A percentile compares a stretch with the other conserved stretches of the same genome.
Evolutionary conservation across 2,888 invertebrate species (phyloP).

Genomic region (Apantesis nais): DNA sequence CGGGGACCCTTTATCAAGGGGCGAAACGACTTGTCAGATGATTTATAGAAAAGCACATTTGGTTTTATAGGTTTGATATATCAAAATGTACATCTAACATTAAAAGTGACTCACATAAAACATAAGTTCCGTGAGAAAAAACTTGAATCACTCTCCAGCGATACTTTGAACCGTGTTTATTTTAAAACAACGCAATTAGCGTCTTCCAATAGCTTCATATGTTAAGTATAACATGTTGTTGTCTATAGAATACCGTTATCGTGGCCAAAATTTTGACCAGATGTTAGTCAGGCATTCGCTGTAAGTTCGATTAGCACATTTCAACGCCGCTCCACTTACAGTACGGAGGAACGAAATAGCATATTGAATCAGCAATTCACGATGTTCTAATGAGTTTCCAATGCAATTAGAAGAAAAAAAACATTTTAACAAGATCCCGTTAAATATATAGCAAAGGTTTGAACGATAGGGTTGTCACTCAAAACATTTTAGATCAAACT

Average conservation of each 20-base stretch:
- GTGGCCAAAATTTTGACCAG: conserved; percentile 2
- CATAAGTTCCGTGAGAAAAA: not conserved
- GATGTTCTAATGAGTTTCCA: conserved; percentile 67
- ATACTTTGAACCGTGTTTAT: not conserved
- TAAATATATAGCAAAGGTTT: conserved; percentile 36
- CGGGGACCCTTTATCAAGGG: not conserved
- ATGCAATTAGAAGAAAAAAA: conserved; percentile 66
- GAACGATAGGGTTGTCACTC: not conserved
- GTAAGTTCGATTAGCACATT: conserved; percentile 63
- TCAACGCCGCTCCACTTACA: conserved; percentile 46
- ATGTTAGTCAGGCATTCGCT: conserved; percentile 23
- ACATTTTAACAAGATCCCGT: conserved; percentile 54
- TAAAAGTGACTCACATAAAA: not conserved
- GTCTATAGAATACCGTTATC: conserved; percentile 12
- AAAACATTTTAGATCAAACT: not conserved
- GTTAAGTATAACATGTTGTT: not conserved
- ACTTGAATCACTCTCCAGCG: not conserved
- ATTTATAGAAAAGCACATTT: no score
- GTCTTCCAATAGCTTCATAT: not conserved
- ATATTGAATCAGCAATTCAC: conserved; percentile 74
- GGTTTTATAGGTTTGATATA: no score
- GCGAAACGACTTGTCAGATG: not conserved
- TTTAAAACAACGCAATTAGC: conserved; percentile 4
- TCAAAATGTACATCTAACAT: not conserved
- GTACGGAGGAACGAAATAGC: conserved; percentile 65